These are phyloP conservation scores for Candidula unifasciata DNA, from an alignment of 2,888 invertebrate species.

Conservation along the genomic window DNA sequence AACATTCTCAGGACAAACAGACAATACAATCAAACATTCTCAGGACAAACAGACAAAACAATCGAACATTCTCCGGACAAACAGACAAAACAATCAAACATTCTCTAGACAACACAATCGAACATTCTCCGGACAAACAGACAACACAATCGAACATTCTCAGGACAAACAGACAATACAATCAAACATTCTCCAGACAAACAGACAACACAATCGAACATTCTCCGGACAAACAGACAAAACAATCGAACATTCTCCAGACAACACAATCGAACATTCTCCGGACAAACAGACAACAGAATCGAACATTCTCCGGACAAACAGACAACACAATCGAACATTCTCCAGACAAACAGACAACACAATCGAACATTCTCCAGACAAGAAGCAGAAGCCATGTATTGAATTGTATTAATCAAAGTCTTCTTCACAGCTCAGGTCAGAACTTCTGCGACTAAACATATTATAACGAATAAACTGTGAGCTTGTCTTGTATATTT, in stretches of 20 bases:
- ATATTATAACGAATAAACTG: neutral
- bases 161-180: too few relatives aligned
- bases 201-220: too few relatives aligned
- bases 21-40: too few relatives aligned
- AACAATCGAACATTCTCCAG: too few relatives aligned
- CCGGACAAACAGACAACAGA: too few relatives aligned
- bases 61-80: too few relatives aligned
- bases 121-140: too few relatives aligned
- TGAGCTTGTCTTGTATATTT: neutral
- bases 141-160: too few relatives aligned
- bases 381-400: too few relatives aligned
- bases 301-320: too few relatives aligned
- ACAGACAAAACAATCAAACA: neutral
- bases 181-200: neutral
- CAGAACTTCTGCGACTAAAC: neutral
- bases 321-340: neutral
- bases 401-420: too few relatives aligned
- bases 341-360: neutral
- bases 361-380: too few relatives aligned
- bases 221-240: neutral
- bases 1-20: neutral
- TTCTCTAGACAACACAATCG: neutral
- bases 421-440: neutral
- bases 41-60: neutral
- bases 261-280: neutral